Evolutionary conservation across 2,888 invertebrate genomes (phyloP), one percentile per base, ranked within the genome.

Genomic region (Sussaba pulchella): DNA sequence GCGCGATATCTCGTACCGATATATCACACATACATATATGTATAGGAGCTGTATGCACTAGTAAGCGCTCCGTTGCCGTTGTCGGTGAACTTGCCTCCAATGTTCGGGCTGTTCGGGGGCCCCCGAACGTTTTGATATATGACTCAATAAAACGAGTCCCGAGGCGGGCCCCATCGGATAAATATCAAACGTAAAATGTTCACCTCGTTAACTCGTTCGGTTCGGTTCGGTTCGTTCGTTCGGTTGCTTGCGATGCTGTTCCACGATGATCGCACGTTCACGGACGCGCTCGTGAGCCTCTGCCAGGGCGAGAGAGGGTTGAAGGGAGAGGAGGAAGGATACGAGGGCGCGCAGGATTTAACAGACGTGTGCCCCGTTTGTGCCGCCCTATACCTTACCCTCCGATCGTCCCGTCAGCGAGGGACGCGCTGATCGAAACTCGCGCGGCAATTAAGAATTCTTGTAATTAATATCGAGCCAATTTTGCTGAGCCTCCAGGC

Each of bases 61-160:
- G 57, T 17, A 31, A 31, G 31, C 8, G 36, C 57, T 31, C 17
- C 9, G 31, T n/a, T 66, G 66, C 57, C 41, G 70, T 21, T 57
- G 31, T 57, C 45, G 75, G 66, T 52, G 64, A 14, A 66, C 21
- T 39, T 78, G 26, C 63, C 67, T 45, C 66, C 31, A 57, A 71
- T 52, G 57, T 63, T 66, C 43, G 52, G 66, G 19, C 57, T 10
- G 64, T 64, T 64, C 57, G 70, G 52, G 67, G 66, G 71, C 79
- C 73, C 69, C 79, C 83, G 85, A 82, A 85, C 70, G 82, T 86
- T 85, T 80, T 91, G 91, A 91, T 91, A 91, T 90, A 91, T 87
- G 91, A 87, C 90, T 89, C 91, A 88, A 91, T 91, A 91, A 91
- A 91, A 91, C 85, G 86, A 87, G 85, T 86, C 87, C 87, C 88